These are phyloP conservation scores for human (Homo sapiens) DNA, from an alignment of 2,113 vertebrate species.

Conservation along the genomic window GRCh38 chr5:175161001-175161500, in stretches of 20 bases:
- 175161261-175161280: neutral
- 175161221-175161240: neutral
- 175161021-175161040: neutral
- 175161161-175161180: neutral
- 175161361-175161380: fast-evolving
- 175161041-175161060: neutral
- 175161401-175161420: neutral
- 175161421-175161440: neutral
- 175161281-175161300: neutral
- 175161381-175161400: neutral
- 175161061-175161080: neutral
- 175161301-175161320: neutral
- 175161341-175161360: neutral
- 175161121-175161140: neutral
- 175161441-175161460: neutral
- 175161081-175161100: neutral
- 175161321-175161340: neutral
- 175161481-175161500: neutral
- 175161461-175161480: no score
- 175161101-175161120: neutral
- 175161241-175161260: neutral
- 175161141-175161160: neutral
- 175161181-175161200: neutral
- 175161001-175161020: neutral
- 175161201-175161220: neutral